Percentiles rank a stretch among this genome's conserved stretches.
Conservation (phyloP, 2,888 invertebrate genomes). For the Megastigmus dorsalis region DNA sequence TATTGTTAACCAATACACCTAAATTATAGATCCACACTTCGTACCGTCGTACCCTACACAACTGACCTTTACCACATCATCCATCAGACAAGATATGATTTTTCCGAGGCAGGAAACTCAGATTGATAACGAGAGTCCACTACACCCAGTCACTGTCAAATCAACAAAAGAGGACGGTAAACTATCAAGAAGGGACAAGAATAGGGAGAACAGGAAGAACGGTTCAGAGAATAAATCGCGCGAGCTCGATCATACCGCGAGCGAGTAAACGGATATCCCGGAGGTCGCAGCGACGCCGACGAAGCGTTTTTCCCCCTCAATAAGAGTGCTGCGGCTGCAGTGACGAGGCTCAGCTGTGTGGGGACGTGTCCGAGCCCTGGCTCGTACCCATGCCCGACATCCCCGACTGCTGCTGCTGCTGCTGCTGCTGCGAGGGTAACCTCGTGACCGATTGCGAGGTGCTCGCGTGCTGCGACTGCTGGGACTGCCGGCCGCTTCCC, state of each 20-base stretch:
- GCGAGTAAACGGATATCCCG: neutral
- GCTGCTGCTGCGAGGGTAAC: conserved; percentile 60
- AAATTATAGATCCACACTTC: no score
- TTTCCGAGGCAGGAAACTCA: no score
- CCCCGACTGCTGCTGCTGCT: conserved; percentile 40
- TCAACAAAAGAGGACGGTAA: no score
- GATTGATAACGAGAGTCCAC: no score
- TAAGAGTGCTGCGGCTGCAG: conserved; percentile 74
- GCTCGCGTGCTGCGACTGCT: conserved; percentile 50
- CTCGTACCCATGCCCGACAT: conserved; percentile 67
- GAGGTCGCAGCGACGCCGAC: neutral
- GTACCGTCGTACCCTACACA: no score
- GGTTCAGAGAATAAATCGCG: neutral
- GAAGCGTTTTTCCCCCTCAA: conserved; percentile 56
- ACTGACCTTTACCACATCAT: no score
- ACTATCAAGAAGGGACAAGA: neutral
- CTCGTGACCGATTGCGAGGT: conserved; percentile 69
- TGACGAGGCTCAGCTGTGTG: conserved; percentile 73
- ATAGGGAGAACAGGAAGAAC: conserved; percentile 3
- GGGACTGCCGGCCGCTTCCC: conserved; percentile 60
- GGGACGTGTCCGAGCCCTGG: conserved; percentile 71
- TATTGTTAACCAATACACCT: no score
- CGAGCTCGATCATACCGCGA: neutral
- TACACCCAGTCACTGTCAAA: no score
- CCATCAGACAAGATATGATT: no score